phyloP scores from a whole-genome alignment of 2,888 invertebrate species.

The Cephus pygmeus region DNA sequence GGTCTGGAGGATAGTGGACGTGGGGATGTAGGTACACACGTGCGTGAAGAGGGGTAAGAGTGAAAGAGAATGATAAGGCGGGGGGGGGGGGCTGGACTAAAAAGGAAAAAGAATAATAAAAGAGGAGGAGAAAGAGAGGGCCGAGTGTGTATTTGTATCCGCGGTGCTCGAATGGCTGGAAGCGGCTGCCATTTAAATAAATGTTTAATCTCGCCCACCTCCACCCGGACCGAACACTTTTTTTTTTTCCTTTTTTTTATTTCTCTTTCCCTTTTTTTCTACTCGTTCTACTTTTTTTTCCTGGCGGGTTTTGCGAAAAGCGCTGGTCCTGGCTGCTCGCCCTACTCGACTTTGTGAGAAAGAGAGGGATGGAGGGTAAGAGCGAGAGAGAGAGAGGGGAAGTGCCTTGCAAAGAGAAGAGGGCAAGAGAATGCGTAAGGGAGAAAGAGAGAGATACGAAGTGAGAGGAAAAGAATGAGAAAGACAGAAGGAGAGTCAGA shows the following conservation, averaged over 20 bases:
- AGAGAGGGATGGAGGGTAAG: slow-evolving; percentile 13
- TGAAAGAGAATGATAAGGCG: not conserved
- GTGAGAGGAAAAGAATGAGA: slow-evolving; percentile 18
- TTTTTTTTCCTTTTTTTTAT: slow-evolving; percentile 28
- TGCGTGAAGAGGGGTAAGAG: not conserved
- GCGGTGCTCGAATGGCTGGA: slow-evolving; percentile 34
- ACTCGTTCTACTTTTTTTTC: slow-evolving; percentile 24
- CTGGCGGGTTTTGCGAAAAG: slow-evolving; percentile 43
- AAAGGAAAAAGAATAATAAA: not conserved
- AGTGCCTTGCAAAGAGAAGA: slow-evolving; percentile 14
- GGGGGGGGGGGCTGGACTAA: not conserved
- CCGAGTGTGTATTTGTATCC: slow-evolving; percentile 17
- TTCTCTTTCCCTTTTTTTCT: slow-evolving; percentile 27
- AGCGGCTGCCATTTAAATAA: slow-evolving; percentile 64
- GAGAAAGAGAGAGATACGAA: slow-evolving; percentile 14
- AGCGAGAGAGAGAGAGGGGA: slow-evolving; percentile 15
- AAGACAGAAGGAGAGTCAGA: slow-evolving; percentile 7
- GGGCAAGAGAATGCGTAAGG: slow-evolving; percentile 16
- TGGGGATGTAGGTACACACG: not conserved
- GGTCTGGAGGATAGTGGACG: not conserved
- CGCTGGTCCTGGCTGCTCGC: slow-evolving; percentile 32
- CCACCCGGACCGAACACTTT: slow-evolving; percentile 27
- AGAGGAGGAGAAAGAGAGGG: not conserved
- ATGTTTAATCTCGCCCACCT: slow-evolving; percentile 64
- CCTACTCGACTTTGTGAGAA: slow-evolving; percentile 8